Conservation (phyloP, 2,888 invertebrate genomes). For the Julus scandinavius region DNA sequence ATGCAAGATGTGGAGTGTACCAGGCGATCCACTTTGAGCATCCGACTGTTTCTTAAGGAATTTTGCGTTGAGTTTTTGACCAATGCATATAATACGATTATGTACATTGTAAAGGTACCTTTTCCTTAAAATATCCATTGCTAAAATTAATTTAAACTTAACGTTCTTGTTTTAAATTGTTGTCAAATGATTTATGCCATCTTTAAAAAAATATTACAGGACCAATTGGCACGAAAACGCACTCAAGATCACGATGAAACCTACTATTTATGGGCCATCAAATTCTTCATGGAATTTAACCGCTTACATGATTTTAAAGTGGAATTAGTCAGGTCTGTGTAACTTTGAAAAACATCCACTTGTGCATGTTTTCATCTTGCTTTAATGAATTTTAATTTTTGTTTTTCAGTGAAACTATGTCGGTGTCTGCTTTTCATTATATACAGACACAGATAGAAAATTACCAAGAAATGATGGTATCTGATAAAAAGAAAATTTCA, state of each 20-base stretch:
- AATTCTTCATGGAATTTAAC: constrained; percentile 98
- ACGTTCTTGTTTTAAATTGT: not conserved
- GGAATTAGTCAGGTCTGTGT: constrained; percentile 83
- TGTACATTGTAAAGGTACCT: constrained; percentile 83
- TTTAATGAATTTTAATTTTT: not conserved
- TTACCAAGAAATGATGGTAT: constrained; percentile 82
- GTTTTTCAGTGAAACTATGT: constrained; percentile 87
- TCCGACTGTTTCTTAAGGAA: constrained; percentile 89
- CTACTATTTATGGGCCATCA: constrained; percentile 92
- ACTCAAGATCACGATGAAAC: constrained; percentile 88
- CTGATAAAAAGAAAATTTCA: constrained; percentile 85
- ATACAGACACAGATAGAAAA: constrained; percentile 92
- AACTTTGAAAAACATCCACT: not conserved
- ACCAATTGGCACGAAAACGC: constrained; percentile 68
- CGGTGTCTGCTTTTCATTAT: constrained; percentile 90
- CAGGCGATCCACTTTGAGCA: constrained; percentile 86
- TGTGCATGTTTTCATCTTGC: not conserved
- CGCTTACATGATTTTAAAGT: constrained; percentile 86
- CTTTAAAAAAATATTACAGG: constrained; percentile 62
- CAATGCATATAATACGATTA: constrained; percentile 91
- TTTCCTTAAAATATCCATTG: not conserved
- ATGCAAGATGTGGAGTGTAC: constrained; percentile 74
- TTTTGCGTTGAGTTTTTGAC: constrained; percentile 94
- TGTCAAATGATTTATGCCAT: not conserved
- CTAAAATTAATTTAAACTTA: not conserved